Evolutionary conservation across 2,888 invertebrate genomes (phyloP).

Genomic region (Acanthococcus lagerstroemiae): DNA sequence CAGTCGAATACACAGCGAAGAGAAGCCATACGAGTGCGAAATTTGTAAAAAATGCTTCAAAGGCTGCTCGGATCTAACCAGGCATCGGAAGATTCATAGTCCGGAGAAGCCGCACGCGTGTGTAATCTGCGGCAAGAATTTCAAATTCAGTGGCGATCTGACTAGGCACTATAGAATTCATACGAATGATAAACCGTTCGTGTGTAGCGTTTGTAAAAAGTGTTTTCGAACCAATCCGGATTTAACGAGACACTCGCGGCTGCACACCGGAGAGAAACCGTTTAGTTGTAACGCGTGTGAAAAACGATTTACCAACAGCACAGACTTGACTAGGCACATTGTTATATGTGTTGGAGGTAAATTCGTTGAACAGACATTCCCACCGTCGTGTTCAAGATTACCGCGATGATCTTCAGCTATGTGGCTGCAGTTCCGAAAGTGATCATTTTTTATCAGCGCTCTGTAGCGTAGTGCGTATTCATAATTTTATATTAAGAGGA

Average conservation of each 20-base stretch:
- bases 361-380: slow-evolving; percentile 1
- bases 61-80: slow-evolving; percentile 23
- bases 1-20: slow-evolving; percentile 22
- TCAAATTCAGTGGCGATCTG: slow-evolving; percentile 24
- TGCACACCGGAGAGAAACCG: slow-evolving; percentile 22
- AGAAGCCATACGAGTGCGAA: slow-evolving; percentile 26
- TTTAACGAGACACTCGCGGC: slow-evolving; percentile 15
- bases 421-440: no score
- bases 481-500: no score
- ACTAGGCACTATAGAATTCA: slow-evolving; percentile 23
- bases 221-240: slow-evolving; percentile 20
- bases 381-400: background rate
- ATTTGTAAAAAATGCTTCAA: slow-evolving; percentile 26
- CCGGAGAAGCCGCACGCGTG: slow-evolving; percentile 26
- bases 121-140: slow-evolving; percentile 15
- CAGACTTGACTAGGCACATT: slow-evolving; percentile 22
- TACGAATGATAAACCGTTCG: slow-evolving; percentile 21
- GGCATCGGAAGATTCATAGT: slow-evolving; percentile 24
- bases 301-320: slow-evolving; percentile 22
- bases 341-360: slow-evolving; percentile 20
- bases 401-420: no score
- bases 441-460: no score
- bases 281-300: slow-evolving; percentile 24
- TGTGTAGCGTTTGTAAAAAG: slow-evolving; percentile 18
- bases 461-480: no score